Evolutionary conservation across 2,113 vertebrate genomes (phyloP).

Genomic region (Scytalopus superciliaris): DNA sequence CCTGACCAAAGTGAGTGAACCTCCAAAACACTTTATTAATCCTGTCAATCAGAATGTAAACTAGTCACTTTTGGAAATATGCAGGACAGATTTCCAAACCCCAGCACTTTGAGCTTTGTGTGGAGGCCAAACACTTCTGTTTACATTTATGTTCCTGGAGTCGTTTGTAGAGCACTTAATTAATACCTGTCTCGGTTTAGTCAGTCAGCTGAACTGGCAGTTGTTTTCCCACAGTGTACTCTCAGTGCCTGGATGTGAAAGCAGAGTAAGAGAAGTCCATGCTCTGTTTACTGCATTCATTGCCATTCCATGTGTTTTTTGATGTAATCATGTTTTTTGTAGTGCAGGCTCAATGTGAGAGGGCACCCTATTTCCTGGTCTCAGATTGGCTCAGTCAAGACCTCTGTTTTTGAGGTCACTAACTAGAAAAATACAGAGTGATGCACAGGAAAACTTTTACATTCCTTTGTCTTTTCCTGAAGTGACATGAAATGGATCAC

Average conservation of each 20-base stretch:
- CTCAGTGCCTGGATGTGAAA: not conserved
- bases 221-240: not conserved
- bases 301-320: not conserved
- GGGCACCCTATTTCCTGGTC: not conserved
- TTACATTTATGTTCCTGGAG: conserved; percentile 19
- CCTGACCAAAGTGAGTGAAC: conserved; percentile 31
- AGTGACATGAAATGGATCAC: not conserved
- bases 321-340: not conserved
- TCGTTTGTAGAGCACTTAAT: conserved; percentile 20
- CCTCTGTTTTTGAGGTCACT: not conserved
- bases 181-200: not conserved
- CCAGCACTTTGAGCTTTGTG: conserved; percentile 40
- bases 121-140: conserved; percentile 39
- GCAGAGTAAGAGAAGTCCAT: not conserved
- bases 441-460: not conserved
- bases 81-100: conserved; percentile 59
- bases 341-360: not conserved
- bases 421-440: not conserved
- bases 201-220: not conserved
- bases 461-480: not conserved
- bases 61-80: conserved; percentile 24
- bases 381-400: not conserved
- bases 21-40: not conserved
- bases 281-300: not conserved
- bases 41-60: conserved; percentile 26